Evolutionary conservation across 1,140 invertebrate genomes (phyloP), one percentile per base, ranked within the genome.

Genomic region (Pentalonia nigronervosa): DNA sequence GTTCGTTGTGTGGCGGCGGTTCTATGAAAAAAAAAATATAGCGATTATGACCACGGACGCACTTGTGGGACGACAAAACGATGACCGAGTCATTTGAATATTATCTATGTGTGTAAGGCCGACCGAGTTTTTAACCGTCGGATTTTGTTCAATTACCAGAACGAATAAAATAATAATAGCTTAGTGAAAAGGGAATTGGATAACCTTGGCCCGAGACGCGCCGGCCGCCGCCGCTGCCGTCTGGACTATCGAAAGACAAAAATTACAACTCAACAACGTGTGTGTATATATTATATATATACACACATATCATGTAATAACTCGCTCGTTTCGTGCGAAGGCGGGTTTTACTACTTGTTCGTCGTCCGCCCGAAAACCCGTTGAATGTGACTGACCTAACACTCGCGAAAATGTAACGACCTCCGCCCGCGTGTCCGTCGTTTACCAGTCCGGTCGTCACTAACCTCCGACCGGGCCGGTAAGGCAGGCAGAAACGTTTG

Each of bases 101-200:
- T 81, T 67, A 67, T 67, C 60, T 50, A 17, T 50, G 47, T 88
- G 1, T 50, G 47, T 88, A 23, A 48, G 25, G 21, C 60, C 60
- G 41, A 91, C 41, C 34, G 47, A 34, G 34, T 91, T 91, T 91
- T 83, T 91, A 83, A 91, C 76, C 21, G 90, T 83, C 60, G 67
- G 45, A 91, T 93, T 93, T 84, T 23, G 67, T 93, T 93, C 76
- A 93, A 83, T 93, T 93, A 84, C 34, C 48, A 48, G 76, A 84
- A 84, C n/a, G 67, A 45, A 93, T 50, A 93, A 92, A 92, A 92
- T 93, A 83, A 83, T 93, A 93, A 83, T 91, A 93, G 91, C 81
- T 93, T 86, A 20, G 81, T 84, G 20, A 76, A 91, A 91, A 91
- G 47, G 90, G 48, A 91, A 91, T 93, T 93, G 48, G 34, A 93